Percentiles rank a stretch among this genome's conserved stretches.
Evolutionary conservation across 2,113 vertebrate genomes (phyloP).

Genomic region (Puntigrus tetrazona): DNA sequence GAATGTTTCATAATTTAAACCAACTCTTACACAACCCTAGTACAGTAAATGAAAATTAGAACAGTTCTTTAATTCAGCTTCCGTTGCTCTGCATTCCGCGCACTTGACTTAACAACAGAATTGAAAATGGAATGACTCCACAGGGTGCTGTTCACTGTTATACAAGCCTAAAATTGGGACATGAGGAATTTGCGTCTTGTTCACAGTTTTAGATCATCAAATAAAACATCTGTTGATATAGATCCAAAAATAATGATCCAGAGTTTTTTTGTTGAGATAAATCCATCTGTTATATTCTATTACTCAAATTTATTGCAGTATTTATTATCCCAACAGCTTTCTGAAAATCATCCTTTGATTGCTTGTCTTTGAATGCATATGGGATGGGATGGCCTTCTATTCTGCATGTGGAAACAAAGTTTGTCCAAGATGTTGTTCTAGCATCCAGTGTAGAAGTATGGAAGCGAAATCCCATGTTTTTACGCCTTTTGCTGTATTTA

Average conservation of each 20-base stretch:
- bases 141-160: slow-evolving; percentile 13
- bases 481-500: neutral
- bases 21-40: neutral
- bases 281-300: neutral
- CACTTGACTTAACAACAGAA: slow-evolving; percentile 22
- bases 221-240: neutral
- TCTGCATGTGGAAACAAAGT: neutral
- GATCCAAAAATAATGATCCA: slow-evolving; percentile 9
- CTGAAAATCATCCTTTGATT: neutral
- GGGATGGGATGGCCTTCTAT: neutral
- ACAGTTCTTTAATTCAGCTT: neutral
- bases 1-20: neutral
- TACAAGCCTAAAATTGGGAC: slow-evolving; percentile 4
- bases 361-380: slow-evolving; percentile 1
- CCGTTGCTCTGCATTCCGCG: neutral
- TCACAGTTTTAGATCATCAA: neutral
- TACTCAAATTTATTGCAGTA: slow-evolving; percentile 4
- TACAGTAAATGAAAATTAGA: neutral
- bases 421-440: slow-evolving; percentile 6
- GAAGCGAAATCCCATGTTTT: neutral
- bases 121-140: slow-evolving; percentile 25
- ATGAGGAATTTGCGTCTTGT: neutral
- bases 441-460: neutral
- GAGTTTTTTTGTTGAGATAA: neutral
- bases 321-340: slow-evolving; percentile 3